Evolutionary conservation across 2,888 invertebrate genomes (phyloP).

Genomic region (Lissocephala sabroskyi): DNA sequence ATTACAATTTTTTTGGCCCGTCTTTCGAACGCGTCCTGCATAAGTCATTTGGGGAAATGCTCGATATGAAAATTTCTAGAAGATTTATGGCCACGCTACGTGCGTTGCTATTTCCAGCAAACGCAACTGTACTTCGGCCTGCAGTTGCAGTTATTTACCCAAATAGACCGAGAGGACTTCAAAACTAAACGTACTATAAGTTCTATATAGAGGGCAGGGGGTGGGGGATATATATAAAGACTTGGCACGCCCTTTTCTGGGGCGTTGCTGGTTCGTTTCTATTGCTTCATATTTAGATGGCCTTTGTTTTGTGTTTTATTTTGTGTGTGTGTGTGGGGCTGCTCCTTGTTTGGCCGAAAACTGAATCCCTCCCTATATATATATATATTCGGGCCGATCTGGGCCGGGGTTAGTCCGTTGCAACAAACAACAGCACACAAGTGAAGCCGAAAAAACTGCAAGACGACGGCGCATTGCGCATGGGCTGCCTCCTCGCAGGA

Average conservation of each 20-base stretch:
- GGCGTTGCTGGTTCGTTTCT: constrained; percentile 50
- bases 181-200: no score
- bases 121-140: constrained; percentile 34
- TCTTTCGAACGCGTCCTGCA: constrained; percentile 18
- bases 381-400: constrained; percentile 6
- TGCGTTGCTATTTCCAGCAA: neutral
- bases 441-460: constrained; percentile 27
- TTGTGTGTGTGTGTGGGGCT: constrained; percentile 34
- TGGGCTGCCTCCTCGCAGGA: constrained; percentile 1
- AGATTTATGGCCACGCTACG: constrained; percentile 68
- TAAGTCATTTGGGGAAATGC: constrained; percentile 54
- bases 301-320: constrained; percentile 57
- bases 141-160: constrained; percentile 15
- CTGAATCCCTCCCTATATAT: constrained; percentile 27
- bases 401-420: constrained; percentile 56
- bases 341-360: constrained; percentile 56
- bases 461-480: constrained; percentile 17
- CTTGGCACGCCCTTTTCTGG: constrained; percentile 18
- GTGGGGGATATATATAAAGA: neutral
- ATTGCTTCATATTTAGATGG: constrained; percentile 52
- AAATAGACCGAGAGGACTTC: no score
- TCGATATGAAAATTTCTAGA: constrained; percentile 57
- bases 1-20: constrained; percentile 32
- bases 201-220: no score
- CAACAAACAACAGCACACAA: constrained; percentile 62